Evolutionary conservation across 2,888 invertebrate species (phyloP).

Genomic region (Callosobruchus maculatus): DNA sequence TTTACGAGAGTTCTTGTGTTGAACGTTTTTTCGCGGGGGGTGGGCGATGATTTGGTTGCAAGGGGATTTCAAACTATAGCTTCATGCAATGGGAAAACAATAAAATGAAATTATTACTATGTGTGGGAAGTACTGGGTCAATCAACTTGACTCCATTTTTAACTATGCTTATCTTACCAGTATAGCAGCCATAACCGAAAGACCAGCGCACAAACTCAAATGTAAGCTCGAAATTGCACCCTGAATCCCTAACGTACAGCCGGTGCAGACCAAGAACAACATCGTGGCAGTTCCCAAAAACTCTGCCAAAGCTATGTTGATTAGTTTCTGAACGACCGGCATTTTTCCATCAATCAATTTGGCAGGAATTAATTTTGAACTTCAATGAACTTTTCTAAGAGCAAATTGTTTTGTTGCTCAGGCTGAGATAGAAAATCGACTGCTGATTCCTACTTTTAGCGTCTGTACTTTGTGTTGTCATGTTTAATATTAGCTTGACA

Average conservation of each 20-base stretch:
- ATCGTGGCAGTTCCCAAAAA: slow-evolving; percentile 62
- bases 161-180: slow-evolving; percentile 49
- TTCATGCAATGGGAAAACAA: too few relatives aligned
- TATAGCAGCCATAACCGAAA: slow-evolving; percentile 64
- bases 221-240: slow-evolving; percentile 31
- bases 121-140: too few relatives aligned
- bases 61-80: too few relatives aligned
- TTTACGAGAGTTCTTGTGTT: too few relatives aligned
- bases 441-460: background rate
- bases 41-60: too few relatives aligned
- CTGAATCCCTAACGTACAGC: slow-evolving; percentile 48
- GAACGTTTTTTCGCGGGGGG: too few relatives aligned
- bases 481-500: background rate
- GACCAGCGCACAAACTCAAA: slow-evolving; percentile 59
- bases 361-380: too few relatives aligned
- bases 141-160: too few relatives aligned
- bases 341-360: background rate
- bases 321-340: background rate
- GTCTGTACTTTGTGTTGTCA: background rate
- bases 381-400: too few relatives aligned
- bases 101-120: too few relatives aligned
- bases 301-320: slow-evolving; percentile 12
- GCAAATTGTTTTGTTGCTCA: background rate
- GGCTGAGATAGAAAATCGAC: background rate
- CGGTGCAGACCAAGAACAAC: slow-evolving; percentile 70